phyloP scores from a whole-genome alignment of 2,797 vertebrate genomes.

The Lagodon rhomboides region DNA sequence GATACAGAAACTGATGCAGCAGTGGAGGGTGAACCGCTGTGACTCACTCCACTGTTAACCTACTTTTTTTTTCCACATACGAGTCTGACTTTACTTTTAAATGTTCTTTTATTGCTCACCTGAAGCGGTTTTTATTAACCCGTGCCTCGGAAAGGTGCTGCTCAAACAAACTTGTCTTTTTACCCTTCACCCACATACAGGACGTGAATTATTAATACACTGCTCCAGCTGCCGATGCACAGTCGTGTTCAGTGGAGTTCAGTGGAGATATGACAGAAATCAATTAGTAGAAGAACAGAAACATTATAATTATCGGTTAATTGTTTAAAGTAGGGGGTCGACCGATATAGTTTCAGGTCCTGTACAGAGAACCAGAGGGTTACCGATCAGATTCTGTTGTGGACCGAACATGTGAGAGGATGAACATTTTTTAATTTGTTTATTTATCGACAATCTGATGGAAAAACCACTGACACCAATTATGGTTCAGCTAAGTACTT shows the following conservation, averaged over 20 bases:
- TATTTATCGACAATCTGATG: no score
- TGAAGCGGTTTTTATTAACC: neutral
- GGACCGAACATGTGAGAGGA: no score
- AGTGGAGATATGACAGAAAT: neutral
- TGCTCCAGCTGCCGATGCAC: conserved; percentile 5
- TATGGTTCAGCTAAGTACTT: no score
- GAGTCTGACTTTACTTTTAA: neutral
- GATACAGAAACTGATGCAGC: neutral
- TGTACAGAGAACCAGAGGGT: no score
- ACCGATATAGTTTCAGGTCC: no score
- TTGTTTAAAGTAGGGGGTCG: neutral
- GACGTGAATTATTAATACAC: conserved; percentile 6
- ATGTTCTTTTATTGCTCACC: neutral
- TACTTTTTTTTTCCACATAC: conserved; percentile 18
- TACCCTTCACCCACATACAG: neutral
- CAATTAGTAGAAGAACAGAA: neutral
- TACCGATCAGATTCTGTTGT: no score
- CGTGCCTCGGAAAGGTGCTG: neutral
- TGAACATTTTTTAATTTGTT: no score
- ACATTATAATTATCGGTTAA: neutral
- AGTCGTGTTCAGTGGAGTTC: neutral
- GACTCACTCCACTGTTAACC: conserved; percentile 36
- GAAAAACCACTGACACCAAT: no score
- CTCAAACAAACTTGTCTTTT: neutral
- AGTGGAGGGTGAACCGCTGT: conserved; percentile 28